Evolutionary conservation across 2,888 invertebrate genomes (phyloP).

Genomic region (Lysandra bellargus): DNA sequence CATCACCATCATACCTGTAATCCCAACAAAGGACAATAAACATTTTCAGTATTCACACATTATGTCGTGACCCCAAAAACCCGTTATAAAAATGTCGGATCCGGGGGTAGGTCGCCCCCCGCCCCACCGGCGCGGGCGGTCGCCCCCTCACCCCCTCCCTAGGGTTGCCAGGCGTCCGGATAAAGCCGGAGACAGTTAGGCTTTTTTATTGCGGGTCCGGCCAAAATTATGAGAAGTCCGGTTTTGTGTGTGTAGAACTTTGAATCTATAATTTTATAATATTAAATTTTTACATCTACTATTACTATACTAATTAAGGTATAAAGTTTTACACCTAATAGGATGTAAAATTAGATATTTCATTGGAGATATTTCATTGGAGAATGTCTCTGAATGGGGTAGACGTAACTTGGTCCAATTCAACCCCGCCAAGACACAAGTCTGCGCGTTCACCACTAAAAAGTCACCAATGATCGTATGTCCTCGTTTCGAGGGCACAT

Average conservation of each 20-base stretch:
- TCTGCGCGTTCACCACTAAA: no score
- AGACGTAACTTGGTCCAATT: no score
- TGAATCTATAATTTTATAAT: background rate
- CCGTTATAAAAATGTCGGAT: slow-evolving; percentile 80
- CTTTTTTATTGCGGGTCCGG: background rate
- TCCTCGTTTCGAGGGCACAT: no score
- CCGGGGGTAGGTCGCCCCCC: slow-evolving; percentile 70
- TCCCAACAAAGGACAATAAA: slow-evolving; percentile 21
- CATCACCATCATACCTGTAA: background rate
- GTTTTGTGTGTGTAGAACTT: background rate
- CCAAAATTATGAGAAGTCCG: background rate
- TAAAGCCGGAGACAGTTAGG: background rate
- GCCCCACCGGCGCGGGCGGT: slow-evolving; percentile 52
- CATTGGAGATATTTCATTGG: no score
- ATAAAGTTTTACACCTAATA: no score
- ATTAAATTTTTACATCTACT: no score
- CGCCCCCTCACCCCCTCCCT: slow-evolving; percentile 70
- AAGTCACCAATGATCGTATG: no score
- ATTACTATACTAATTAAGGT: no score
- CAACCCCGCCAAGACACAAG: no score
- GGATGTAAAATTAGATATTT: no score
- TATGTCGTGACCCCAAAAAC: slow-evolving; percentile 43
- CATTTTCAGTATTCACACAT: slow-evolving; percentile 25
- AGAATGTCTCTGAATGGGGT: no score
- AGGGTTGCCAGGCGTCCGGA: background rate